Evolutionary conservation across 2,113 vertebrate species (phyloP).

Genomic region (Pyrgilauda ruficollis): DNA sequence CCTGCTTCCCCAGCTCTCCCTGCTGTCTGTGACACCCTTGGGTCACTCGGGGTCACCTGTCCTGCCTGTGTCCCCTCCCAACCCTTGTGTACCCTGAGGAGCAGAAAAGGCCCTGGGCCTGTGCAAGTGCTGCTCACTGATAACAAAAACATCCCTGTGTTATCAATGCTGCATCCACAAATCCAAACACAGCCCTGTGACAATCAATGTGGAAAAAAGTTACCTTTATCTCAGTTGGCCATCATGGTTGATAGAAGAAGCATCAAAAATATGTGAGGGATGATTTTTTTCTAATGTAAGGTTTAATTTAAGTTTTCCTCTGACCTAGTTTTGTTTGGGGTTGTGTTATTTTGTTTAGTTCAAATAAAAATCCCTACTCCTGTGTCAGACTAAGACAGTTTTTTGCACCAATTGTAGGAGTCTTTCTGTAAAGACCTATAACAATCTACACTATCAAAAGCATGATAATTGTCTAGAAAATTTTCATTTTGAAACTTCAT

Average conservation of each 20-base stretch:
- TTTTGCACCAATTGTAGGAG: background rate
- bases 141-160: background rate
- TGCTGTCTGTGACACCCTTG: too few relatives aligned
- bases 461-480: background rate
- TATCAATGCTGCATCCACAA: background rate
- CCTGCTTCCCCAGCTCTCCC: background rate
- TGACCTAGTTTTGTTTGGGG: background rate
- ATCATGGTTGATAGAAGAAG: background rate
- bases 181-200: rapidly evolving
- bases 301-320: background rate
- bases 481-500: rapidly evolving
- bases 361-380: background rate
- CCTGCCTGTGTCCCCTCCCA: background rate
- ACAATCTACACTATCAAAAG: background rate
- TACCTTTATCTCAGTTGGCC: background rate
- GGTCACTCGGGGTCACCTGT: background rate
- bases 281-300: too few relatives aligned
- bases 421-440: background rate
- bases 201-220: background rate
- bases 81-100: background rate
- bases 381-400: background rate
- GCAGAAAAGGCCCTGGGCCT: background rate
- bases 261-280: background rate
- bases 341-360: background rate
- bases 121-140: background rate